These are phyloP conservation scores for Lymantria dispar DNA, from an alignment of 2,888 invertebrate species.

Conservation along the genomic window DNA sequence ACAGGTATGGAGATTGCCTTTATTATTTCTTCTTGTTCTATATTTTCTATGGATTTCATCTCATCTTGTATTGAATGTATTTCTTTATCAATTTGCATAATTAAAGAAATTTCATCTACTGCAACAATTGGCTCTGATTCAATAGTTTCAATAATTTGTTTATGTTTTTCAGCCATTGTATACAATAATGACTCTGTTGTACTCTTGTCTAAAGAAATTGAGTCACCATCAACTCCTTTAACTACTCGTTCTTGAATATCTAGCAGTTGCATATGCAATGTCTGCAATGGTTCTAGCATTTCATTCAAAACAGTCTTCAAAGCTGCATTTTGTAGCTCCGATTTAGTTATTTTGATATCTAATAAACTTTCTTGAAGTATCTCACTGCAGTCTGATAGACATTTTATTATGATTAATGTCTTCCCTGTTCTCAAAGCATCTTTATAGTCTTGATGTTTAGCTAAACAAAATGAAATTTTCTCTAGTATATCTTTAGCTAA, in stretches of 20 bases:
- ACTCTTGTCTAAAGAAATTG: slow-evolving; percentile 51
- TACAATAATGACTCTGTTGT: slow-evolving; percentile 62
- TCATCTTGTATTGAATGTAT: slow-evolving; percentile 59
- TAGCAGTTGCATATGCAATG: slow-evolving; percentile 54
- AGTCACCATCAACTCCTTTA: slow-evolving; percentile 49
- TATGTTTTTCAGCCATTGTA: slow-evolving; percentile 59
- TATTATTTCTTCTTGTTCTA: slow-evolving; percentile 35
- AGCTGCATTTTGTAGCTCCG: slow-evolving; percentile 36
- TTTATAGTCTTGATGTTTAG: slow-evolving; percentile 56
- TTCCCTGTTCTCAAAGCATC: slow-evolving; percentile 54
- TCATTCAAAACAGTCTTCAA: slow-evolving; percentile 50
- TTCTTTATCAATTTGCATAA: slow-evolving; percentile 59
- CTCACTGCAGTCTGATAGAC: slow-evolving; percentile 59
- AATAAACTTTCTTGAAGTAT: slow-evolving; percentile 44
- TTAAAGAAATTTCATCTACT: slow-evolving; percentile 49
- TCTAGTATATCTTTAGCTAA: slow-evolving; percentile 33
- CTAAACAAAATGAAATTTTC: slow-evolving; percentile 44
- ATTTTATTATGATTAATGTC: slow-evolving; percentile 58
- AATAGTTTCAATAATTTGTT: slow-evolving; percentile 56
- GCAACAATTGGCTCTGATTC: slow-evolving; percentile 41
- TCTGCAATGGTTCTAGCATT: slow-evolving; percentile 58
- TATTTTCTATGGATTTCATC: slow-evolving; percentile 53
- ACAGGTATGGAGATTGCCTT: slow-evolving; percentile 51
- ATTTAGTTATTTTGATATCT: slow-evolving; percentile 24
- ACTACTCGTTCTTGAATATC: slow-evolving; percentile 58